phyloP scores from a whole-genome alignment of 2,888 invertebrate species.

The Drosophila cracens region DNA sequence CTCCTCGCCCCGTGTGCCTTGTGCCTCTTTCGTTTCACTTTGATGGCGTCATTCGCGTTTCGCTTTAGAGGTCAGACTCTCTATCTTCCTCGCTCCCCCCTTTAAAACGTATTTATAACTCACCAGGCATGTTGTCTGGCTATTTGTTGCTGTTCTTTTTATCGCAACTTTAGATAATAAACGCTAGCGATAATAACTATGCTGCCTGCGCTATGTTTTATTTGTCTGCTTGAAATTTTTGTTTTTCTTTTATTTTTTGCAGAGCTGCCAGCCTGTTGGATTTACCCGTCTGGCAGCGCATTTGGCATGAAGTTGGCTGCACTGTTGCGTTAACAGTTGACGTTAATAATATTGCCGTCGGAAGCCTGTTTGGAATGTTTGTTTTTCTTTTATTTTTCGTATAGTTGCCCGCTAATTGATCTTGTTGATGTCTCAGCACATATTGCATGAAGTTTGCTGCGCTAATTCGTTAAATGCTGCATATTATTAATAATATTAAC shows the following conservation, averaged over 20 bases:
- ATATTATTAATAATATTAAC: background rate
- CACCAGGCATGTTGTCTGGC: constrained; percentile 65
- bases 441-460: background rate
- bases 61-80: constrained; percentile 33
- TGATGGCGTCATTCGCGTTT: constrained; percentile 47
- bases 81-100: background rate
- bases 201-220: constrained; percentile 19
- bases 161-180: constrained; percentile 69
- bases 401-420: constrained; percentile 18
- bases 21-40: constrained; percentile 27
- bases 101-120: constrained; percentile 37
- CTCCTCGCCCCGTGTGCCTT: constrained; percentile 23
- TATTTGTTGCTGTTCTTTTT: constrained; percentile 28
- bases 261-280: constrained; percentile 30
- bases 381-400: background rate
- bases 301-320: constrained; percentile 36
- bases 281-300: constrained; percentile 26
- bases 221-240: constrained; percentile 40
- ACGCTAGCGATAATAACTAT: constrained; percentile 55
- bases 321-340: background rate
- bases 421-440: constrained; percentile 13
- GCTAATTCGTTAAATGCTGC: background rate
- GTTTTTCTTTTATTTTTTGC: constrained; percentile 29
- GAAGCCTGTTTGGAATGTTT: background rate
- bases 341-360: background rate